Evolutionary conservation across 2,797 vertebrate species (phyloP).

Genomic region (Emydoidea blandingii): DNA sequence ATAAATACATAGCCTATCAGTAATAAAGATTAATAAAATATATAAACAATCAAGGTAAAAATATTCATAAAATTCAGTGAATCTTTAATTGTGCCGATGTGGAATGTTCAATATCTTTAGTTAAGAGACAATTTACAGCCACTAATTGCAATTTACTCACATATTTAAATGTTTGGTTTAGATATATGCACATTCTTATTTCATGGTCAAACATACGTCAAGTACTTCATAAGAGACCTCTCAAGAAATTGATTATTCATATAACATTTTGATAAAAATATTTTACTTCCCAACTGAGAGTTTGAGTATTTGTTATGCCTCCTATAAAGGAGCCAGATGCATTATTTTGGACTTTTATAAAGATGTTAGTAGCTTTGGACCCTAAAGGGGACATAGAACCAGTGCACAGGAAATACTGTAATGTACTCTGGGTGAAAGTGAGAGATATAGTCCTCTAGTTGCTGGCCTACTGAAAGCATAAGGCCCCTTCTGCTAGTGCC

Average conservation of each 20-base stretch:
- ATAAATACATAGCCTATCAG: not conserved
- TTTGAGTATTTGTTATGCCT: not conserved
- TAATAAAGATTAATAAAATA: not conserved
- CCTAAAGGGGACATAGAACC: not conserved
- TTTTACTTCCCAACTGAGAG: not conserved
- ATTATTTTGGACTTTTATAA: not conserved
- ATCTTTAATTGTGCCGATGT: not conserved
- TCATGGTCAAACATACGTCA: not conserved
- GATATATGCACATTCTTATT: not conserved
- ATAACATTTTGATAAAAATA: not conserved
- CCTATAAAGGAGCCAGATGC: not conserved
- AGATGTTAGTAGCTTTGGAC: no score
- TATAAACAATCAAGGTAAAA: not conserved
- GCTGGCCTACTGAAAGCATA: not conserved
- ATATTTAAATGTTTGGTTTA: not conserved
- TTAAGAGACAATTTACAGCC: not conserved
- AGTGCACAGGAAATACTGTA: not conserved
- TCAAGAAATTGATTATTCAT: not conserved
- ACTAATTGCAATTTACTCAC: not conserved
- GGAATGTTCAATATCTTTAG: not conserved
- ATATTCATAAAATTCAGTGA: not conserved
- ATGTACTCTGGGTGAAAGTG: not conserved
- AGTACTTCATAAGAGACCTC: not conserved
- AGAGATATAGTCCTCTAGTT: not conserved
- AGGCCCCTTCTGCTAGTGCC: not conserved